Conservation (phyloP, 2,797 vertebrate species). For the Acrossocheilus fasciatus region DNA sequence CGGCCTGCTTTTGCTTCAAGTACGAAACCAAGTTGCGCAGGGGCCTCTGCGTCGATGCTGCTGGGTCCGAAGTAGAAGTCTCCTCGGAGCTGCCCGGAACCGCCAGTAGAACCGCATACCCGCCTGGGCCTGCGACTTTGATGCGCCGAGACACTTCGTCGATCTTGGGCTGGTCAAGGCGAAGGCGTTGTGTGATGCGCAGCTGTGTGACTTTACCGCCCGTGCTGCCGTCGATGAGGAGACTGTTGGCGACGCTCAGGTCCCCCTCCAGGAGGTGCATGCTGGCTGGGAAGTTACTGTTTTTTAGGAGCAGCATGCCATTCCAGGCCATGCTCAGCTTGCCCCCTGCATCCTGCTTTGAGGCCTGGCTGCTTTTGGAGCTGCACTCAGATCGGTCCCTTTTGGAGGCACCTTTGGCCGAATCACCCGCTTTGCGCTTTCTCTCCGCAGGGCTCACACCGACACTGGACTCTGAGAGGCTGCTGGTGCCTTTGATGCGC, state of each 20-base stretch:
- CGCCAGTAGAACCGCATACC: slow-evolving; percentile 94
- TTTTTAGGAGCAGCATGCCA: slow-evolving; percentile 96
- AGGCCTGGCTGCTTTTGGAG: slow-evolving; percentile 73
- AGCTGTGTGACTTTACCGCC: slow-evolving; percentile 93
- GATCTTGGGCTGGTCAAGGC: slow-evolving; percentile 98
- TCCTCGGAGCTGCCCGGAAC: slow-evolving; percentile 89
- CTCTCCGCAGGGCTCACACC: slow-evolving; percentile 69
- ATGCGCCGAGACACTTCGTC: slow-evolving; percentile 98
- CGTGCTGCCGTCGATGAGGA: slow-evolving; percentile 88
- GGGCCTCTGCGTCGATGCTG: slow-evolving; percentile 93
- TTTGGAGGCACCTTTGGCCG: slow-evolving; percentile 84
- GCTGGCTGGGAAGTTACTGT: slow-evolving; percentile 98
- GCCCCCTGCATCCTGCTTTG: slow-evolving; percentile 74
- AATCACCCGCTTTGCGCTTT: slow-evolving; percentile 82
- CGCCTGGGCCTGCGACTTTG: slow-evolving; percentile 94
- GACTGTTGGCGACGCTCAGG: slow-evolving; percentile 89
- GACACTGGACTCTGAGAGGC: slow-evolving; percentile 68
- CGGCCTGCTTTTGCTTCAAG: slow-evolving; percentile 99
- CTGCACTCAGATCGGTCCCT: slow-evolving; percentile 80
- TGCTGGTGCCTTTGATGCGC: slow-evolving; percentile 74
- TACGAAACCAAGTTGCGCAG: slow-evolving; percentile 99
- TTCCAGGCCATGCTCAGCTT: slow-evolving; percentile 95
- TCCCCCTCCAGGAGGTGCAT: slow-evolving; percentile 98
- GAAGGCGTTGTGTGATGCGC: slow-evolving; percentile 98
- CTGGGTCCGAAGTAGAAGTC: slow-evolving; percentile 78